Conservation (phyloP, 2,113 vertebrate genomes). For the Sylvietta virens region DNA sequence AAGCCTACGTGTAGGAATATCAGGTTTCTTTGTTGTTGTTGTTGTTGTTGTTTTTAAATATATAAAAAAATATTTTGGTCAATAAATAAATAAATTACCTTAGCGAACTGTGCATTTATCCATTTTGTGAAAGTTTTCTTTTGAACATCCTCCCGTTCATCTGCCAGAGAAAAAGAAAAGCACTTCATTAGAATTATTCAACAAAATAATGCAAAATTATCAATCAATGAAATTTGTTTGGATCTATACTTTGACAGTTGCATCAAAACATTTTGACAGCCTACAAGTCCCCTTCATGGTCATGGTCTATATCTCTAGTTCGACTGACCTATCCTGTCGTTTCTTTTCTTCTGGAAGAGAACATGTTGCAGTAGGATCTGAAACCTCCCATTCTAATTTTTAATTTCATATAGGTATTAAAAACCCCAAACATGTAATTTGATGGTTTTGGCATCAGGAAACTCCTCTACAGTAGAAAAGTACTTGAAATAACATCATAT, state of each 20-base stretch:
- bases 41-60: background rate
- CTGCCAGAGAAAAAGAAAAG: conserved; percentile 70
- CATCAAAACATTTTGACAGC: background rate
- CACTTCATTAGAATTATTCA: background rate
- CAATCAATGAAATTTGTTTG: background rate
- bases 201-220: background rate
- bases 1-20: background rate
- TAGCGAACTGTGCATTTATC: conserved; percentile 95
- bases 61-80: background rate
- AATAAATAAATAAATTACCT: conserved; percentile 76
- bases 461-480: background rate
- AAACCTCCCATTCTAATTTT: background rate
- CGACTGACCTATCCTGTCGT: background rate
- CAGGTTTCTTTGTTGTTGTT: background rate
- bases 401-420: background rate
- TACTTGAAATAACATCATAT: background rate
- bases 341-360: background rate
- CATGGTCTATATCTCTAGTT: background rate
- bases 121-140: conserved; percentile 99
- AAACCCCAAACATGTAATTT: accelerated
- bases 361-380: background rate
- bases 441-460: background rate
- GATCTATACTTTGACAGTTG: background rate
- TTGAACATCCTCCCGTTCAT: conserved; percentile 99
- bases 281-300: background rate